Evolutionary conservation across 2,888 invertebrate genomes (phyloP).

Genomic region (Chloroclystis v-ata): DNA sequence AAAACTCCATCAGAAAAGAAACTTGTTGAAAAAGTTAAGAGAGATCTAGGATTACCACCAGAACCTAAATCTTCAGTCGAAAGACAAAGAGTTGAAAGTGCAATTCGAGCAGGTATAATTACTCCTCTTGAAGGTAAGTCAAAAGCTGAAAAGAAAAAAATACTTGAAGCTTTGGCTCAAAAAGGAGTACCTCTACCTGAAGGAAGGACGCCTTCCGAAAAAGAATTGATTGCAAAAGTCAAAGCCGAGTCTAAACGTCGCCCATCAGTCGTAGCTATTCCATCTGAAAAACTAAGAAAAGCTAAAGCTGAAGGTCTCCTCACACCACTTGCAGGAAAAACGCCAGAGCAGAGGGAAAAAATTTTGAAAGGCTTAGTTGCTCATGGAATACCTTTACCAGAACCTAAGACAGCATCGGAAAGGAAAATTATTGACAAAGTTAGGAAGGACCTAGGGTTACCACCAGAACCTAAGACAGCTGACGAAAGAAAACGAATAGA

Average conservation of each 20-base stretch:
- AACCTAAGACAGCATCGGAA: conserved; percentile 32
- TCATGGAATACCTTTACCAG: conserved; percentile 25
- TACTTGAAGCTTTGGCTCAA: conserved; percentile 29
- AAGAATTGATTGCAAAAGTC: conserved; percentile 31
- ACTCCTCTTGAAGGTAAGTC: conserved; percentile 37
- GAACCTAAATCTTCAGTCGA: not conserved
- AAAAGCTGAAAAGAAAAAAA: conserved; percentile 34
- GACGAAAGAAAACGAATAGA: conserved; percentile 30
- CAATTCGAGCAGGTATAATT: not conserved
- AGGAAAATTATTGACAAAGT: conserved; percentile 29
- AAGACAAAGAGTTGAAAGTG: not conserved
- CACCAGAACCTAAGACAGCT: conserved; percentile 27
- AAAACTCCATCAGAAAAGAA: not conserved
- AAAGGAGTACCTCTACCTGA: conserved; percentile 34
- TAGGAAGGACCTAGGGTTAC: conserved; percentile 27
- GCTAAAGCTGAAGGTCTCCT: conserved; percentile 21
- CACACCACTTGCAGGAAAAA: not conserved
- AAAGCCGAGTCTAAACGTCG: conserved; percentile 13
- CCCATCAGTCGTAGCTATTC: conserved; percentile 4
- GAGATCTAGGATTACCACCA: not conserved
- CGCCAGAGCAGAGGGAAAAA: not conserved
- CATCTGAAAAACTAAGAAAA: conserved; percentile 29
- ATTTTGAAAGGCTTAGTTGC: conserved; percentile 5
- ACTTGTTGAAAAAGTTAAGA: not conserved
- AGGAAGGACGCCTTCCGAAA: conserved; percentile 36